These are phyloP conservation scores for Calcarius lapponicus DNA, from an alignment of 2,797 vertebrate genomes.

Conservation along the genomic window DNA sequence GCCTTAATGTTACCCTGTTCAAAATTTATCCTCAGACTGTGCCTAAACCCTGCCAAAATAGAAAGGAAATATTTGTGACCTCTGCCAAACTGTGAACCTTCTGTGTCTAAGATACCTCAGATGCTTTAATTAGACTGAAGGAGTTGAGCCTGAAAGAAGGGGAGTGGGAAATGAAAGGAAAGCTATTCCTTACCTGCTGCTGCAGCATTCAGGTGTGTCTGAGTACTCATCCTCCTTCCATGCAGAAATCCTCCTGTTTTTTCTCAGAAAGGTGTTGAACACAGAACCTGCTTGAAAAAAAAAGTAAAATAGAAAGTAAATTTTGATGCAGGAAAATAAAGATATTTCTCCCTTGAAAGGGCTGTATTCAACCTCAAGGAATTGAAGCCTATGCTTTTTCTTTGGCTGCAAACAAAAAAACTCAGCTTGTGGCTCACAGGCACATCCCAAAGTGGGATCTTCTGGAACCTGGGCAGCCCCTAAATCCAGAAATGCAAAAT, in stretches of 20 bases:
- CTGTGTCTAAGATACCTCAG: background rate
- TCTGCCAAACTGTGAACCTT: conserved; percentile 11
- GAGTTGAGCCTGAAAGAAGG: background rate
- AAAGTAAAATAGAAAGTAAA: background rate
- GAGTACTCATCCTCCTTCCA: background rate
- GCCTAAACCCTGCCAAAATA: conserved; percentile 42
- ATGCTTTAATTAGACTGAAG: background rate
- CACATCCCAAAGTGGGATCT: background rate
- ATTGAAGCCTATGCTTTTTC: background rate
- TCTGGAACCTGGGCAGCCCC: background rate
- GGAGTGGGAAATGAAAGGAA: background rate
- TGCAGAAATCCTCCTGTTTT: background rate
- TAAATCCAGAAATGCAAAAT: background rate
- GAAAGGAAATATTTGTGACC: conserved; percentile 20
- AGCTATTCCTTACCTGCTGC: background rate
- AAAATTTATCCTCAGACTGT: background rate
- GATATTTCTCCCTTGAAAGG: background rate
- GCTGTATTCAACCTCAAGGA: background rate
- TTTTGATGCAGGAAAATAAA: background rate
- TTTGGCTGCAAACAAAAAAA: background rate
- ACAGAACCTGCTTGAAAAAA: background rate
- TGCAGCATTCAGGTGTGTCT: background rate
- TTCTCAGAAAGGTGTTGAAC: background rate
- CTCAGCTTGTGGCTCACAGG: background rate
- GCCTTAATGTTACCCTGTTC: background rate